Base-by-base conservation (phyloP, 1,140 invertebrate species). In the Pseudomyrmex flavicornis region DNA sequence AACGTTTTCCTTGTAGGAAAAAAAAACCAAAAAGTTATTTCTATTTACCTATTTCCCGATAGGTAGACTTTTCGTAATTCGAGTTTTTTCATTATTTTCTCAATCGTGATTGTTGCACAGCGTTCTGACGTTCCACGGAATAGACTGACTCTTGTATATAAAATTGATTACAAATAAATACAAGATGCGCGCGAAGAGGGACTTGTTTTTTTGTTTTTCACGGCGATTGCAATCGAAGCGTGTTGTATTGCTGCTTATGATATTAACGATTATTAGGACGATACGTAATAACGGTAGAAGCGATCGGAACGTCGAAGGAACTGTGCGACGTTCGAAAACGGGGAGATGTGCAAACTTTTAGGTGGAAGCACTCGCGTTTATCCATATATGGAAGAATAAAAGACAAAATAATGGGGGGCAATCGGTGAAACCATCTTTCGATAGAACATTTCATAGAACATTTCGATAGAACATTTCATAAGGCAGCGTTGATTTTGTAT, bases 211-310 rank as follows among this genome's bases (percentile, higher is more conserved):
- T 17, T 12, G 2, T 72, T 35, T 35, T 80, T 17, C 15, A 22
- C 76, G 66, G 72, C 76, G 76, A 61, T 59, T 8, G 58, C 7
- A n/a, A 17, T 76, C 46, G n/a, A 48, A 8, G 17, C 46, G 68
- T n/a, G 56, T 70, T 80, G 17, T n/a, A 50, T 59, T 59, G 76
- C 15, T 70, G 52, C 35, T 79, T 4, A 7, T 69, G 44, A 66
- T 77, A 22, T 76, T 35, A 35, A 35, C 35, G 5, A 35, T 35
- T 7, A 35, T 35, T 7, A 7, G 0, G 5, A 35, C 63, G 20
- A 52, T 66, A 65, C 44, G 82, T 82, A 87, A 68, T 82, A 70
- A 74, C 69, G 52, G 50, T 48, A 83, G 26, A 12, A 82, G 63
- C 82, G 66, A 84, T 87, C 35, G 35, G 35, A 35, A 35, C 35